Percentiles rank a stretch among this genome's conserved stretches.
Evolutionary conservation across 2,797 vertebrate species (phyloP).

Genomic region (Phrynocephalus forsythii): DNA sequence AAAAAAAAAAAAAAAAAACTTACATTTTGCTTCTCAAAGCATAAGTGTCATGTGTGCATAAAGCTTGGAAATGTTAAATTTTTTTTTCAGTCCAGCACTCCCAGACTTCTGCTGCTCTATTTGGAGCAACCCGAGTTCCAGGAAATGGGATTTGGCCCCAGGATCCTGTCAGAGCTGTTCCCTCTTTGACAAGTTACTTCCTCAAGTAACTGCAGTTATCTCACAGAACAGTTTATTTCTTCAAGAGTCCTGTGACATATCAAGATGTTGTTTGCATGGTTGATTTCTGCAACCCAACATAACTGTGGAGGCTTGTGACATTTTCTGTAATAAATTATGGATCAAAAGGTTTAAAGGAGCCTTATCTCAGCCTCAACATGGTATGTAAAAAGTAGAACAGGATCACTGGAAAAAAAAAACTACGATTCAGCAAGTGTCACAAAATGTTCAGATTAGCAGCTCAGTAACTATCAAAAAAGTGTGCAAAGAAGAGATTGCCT

Average conservation of each 20-base stretch:
- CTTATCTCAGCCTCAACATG: constrained; percentile 33
- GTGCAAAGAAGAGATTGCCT: constrained; percentile 29
- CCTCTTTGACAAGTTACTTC: neutral
- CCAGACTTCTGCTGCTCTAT: no score
- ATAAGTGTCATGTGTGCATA: no score
- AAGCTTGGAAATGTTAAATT: no score
- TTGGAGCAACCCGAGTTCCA: no score
- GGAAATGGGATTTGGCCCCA: no score
- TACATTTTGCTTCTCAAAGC: no score
- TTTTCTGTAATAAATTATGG: constrained; percentile 8
- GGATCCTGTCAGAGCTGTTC: no score
- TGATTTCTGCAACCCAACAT: neutral
- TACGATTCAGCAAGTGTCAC: constrained; percentile 22
- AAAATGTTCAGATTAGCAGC: constrained; percentile 37
- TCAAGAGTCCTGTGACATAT: neutral
- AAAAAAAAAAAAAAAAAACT: no score
- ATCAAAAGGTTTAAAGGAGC: constrained; percentile 26
- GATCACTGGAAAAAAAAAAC: constrained; percentile 15
- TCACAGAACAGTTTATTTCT: constrained; percentile 15
- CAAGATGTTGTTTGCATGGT: neutral
- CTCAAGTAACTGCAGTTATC: neutral
- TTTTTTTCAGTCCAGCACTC: no score
- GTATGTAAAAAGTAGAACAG: neutral
- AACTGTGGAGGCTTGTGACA: constrained; percentile 21
- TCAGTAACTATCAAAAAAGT: constrained; percentile 16